A percentile compares a stretch with the other conserved stretches of the same genome.
Conservation (phyloP, 2,888 invertebrate species). For the Polydrusus cervinus region DNA sequence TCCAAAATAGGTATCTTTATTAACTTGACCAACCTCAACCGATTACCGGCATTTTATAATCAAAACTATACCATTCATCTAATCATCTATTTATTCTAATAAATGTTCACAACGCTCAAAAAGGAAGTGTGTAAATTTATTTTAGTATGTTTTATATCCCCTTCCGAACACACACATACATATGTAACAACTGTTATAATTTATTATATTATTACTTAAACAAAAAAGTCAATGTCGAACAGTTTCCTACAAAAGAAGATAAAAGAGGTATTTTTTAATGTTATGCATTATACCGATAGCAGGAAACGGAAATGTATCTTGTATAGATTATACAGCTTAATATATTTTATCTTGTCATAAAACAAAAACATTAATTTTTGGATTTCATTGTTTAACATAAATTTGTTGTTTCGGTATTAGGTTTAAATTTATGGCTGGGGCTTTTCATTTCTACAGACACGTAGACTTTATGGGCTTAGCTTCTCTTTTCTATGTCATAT, state of each 20-base stretch:
- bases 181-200: background rate
- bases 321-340: slow-evolving; percentile 33
- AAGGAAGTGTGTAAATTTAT: no score
- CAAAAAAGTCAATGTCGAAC: slow-evolving; percentile 40
- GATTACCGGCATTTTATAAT: no score
- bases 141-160: no score
- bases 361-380: slow-evolving; percentile 36
- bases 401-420: background rate
- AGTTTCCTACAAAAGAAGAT: slow-evolving; percentile 42
- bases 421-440: background rate
- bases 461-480: background rate
- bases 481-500: no score
- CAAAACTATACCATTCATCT: no score
- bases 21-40: no score
- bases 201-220: slow-evolving; percentile 24
- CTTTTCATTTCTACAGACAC: background rate
- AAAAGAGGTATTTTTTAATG: slow-evolving; percentile 39
- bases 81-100: no score
- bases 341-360: slow-evolving; percentile 33
- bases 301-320: slow-evolving; percentile 47
- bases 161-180: no score
- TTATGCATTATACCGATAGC: slow-evolving; percentile 43
- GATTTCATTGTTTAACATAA: slow-evolving; percentile 13
- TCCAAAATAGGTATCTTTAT: no score
- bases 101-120: no score